Base-by-base conservation (phyloP, 2,113 vertebrate genomes). In the Triplophysa tibetana region DNA sequence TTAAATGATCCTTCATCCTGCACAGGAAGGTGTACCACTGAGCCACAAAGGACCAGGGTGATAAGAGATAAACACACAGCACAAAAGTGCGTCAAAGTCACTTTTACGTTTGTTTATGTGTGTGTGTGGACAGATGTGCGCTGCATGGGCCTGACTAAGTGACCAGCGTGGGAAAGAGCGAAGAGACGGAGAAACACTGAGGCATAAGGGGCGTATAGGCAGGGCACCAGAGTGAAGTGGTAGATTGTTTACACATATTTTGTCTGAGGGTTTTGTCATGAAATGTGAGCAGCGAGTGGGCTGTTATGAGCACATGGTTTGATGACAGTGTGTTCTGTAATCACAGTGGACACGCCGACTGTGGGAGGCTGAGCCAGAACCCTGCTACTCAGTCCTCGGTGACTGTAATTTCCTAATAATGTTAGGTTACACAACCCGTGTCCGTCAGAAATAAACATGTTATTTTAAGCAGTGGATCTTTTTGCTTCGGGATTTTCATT, bases 351-450 rank as follows among this genome's bases (percentile, higher is more conserved):
- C 70, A 66, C 64, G 23, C 9, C 8, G 24, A 62, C 8, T 63
- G 76, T 81, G 70, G 79, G 79, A 60, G 76, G 83, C 61, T 66
- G 54, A 73, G 23, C 58, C 26, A 66, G 64, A 65, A 52, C 61
- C 56, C 67, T 54, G 43, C 11, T 79, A 65, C 50, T 67, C 73
- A 41, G 68, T 26, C 77, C 73, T 43, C 33, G 48, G 24, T 26
- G 43, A 78, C 50, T 58, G 79, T 63, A 81, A 84, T 81, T 84
- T 79, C 58, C 76, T 81, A 81, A 81, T 79, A 81, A 81, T 75
- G 70, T 52, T 65, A 38, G 83, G 79, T 81, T 81, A 60, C 64
- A 78, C 26, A 70, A 52, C 61, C 23, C 11, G 62, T 4, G 26
- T 24, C 67, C 33, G 48, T 73, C 77, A 80, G 48, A 19, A 10